Base-by-base conservation (phyloP, 2,113 vertebrate genomes). In the Hemiprocne comata region DNA sequence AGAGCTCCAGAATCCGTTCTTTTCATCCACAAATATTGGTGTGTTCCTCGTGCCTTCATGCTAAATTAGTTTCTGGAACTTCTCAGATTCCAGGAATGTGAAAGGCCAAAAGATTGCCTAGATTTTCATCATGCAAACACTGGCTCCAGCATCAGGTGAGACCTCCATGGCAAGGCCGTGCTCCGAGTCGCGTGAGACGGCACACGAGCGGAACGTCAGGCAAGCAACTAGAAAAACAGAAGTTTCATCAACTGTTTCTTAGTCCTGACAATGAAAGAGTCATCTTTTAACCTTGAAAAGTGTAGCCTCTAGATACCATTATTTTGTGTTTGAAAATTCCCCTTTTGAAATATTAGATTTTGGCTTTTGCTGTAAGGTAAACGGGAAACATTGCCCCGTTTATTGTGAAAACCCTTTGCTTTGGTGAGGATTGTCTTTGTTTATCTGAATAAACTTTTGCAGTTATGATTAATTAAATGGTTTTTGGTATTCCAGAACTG, bases 1-100 rank as follows among this genome's bases (percentile, higher is more conserved):
- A n/a, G n/a, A n/a, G n/a, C n/a, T n/a, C n/a, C n/a, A n/a, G n/a
- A n/a, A n/a, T n/a, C n/a, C n/a, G n/a, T n/a, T n/a, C n/a, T n/a
- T n/a, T n/a, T n/a, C n/a, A n/a, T n/a, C n/a, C n/a, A 0, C 10
- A 0, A 8, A 10, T 36, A 7, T 80, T 61, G 57, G 25, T 44
- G 24, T 46, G 65, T 74, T 58, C 53, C 40, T 91, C 13, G 6
- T 75, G 77, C 29, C 64, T 70, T 75, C 60, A 9, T 40, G 33
- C 66, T 61, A 12, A 88, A 57, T 57, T 46, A 17, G 17, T 64
- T 89, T 77, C 80, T 94, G 81, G 54, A 90, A 38, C 84, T 62
- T 62, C 78, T 79, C 57, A 65, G 75, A 28, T 72, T 73, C 66
- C 75, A 57, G 58, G 54, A 86, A 54, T 42, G 85, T 64, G 53